Percentiles rank a stretch among this genome's conserved stretches.
phyloP scores from a whole-genome alignment of 2,797 vertebrate species.

The Phrynocephalus guinanensis region DNA sequence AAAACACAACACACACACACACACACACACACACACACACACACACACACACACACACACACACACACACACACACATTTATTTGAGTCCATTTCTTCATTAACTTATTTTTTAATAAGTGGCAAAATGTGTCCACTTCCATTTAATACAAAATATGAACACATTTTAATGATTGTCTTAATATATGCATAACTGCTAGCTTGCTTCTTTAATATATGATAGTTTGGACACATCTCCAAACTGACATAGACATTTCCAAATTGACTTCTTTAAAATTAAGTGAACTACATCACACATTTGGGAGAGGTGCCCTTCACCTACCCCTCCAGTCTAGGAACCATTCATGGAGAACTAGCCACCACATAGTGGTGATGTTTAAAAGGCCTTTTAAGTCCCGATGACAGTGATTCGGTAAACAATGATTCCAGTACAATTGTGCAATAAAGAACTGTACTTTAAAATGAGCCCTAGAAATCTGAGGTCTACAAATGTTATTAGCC shows the following conservation, averaged over 20 bases:
- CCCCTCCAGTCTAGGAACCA: not conserved
- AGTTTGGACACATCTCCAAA: not conserved
- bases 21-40: too few species aligned
- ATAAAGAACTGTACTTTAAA: not conserved
- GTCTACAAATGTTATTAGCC: not conserved
- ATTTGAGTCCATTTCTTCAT: not conserved
- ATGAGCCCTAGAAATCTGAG: not conserved
- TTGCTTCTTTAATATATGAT: not conserved
- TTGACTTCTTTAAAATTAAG: not conserved
- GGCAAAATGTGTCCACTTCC: not conserved
- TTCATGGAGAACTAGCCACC: too few species aligned
- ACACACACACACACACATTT: too few species aligned
- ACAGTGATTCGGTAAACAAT: not conserved
- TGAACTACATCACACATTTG: too few species aligned
- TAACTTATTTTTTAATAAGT: not conserved
- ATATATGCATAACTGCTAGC: not conserved
- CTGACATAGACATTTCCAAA: not conserved
- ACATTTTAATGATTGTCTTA: not conserved
- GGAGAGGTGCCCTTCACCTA: not conserved
- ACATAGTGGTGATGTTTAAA: not conserved
- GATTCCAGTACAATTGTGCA: not conserved
- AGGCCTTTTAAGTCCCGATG: not conserved
- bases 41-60: too few species aligned
- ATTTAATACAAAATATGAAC: not conserved
- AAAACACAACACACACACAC: too few species aligned